A percentile compares a stretch with the other conserved stretches of the same genome.
Conservation (phyloP, 30 jellyfish, hydroid and myxozoan genomes). For the Clytia hemisphaerica region DNA sequence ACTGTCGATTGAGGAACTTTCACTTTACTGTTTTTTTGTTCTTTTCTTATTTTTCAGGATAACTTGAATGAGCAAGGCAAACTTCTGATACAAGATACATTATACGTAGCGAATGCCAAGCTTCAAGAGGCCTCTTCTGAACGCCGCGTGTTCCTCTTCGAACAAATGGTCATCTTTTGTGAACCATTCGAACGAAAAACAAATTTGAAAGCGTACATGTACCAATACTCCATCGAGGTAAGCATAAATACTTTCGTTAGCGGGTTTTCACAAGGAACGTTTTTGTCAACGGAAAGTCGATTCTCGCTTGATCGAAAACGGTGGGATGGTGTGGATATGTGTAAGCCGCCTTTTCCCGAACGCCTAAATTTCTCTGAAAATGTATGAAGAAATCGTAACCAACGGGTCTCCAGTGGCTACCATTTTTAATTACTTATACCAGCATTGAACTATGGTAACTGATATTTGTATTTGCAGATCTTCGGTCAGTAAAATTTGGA, state of each 20-base stretch:
- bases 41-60: slow-evolving; percentile 44
- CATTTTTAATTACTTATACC: too few species aligned
- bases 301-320: too few species aligned
- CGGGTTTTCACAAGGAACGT: too few species aligned
- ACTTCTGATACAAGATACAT: slow-evolving; percentile 65
- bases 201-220: slow-evolving; percentile 59
- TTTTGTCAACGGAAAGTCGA: too few species aligned
- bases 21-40: not conserved
- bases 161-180: slow-evolving; percentile 60
- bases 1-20: too few species aligned
- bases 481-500: too few species aligned
- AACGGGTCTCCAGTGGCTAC: too few species aligned
- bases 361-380: not conserved
- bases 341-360: not conserved
- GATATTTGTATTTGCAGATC: too few species aligned
- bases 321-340: too few species aligned
- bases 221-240: slow-evolving; percentile 83
- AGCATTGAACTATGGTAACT: too few species aligned
- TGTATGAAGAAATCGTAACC: too few species aligned
- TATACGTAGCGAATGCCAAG: slow-evolving; percentile 77
- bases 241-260: not conserved
- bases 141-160: slow-evolving; percentile 84
- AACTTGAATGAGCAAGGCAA: slow-evolving; percentile 70
- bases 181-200: slow-evolving; percentile 83
- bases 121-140: slow-evolving; percentile 60